Evolutionary conservation across 2,113 vertebrate species (phyloP), one percentile per base, ranked within the genome.

Genomic region (Ciconia maguari): DNA sequence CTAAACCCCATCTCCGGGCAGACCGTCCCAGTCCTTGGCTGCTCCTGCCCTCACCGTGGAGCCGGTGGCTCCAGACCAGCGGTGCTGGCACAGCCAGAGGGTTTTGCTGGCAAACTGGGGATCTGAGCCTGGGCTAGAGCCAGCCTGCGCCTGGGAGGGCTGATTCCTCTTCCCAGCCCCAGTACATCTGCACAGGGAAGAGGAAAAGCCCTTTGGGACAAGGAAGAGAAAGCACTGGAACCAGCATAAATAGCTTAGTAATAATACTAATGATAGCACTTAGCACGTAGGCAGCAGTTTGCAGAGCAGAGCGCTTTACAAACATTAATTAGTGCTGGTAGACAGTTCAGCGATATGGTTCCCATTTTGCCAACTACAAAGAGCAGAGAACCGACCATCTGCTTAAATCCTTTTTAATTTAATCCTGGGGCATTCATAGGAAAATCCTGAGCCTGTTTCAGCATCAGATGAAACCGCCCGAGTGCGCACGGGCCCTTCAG

Each of bases 281-380:
- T 93, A 92, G 95, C 92, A 95, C 77, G 27, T 81, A 87, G 72
- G 83, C 95, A 92, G 90, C 42, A 58, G 88, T 95, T 88, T 93
- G 95, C 96, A 93, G 96, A 83, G 21, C 94, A 94, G 91, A 92
- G 94, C 51, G 16, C 96, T 97, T 89, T 62, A 80, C 96, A 94
- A 90, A 96, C 96, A 90, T 94, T 96, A 96, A 96, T 96, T 96
- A 96, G 90, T 70, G 92, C 92, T 74, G 86, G 95, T 89, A 91
- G 92, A 88, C 95, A 89, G 72, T 78, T 92, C 86, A 74, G 71
- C 0, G 79, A 66, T 70, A 95, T 13, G 48, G 80, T 34, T 94
- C 95, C 96, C 91, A 48, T 95, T 96, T 90, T 90, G 89, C 88
- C 95, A 94, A 52, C 87, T 86, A 83, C 0, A 3, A 93, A 51